These are phyloP conservation scores for Agrypnus murinus DNA, from an alignment of 2,888 invertebrate species.

Conservation along the genomic window DNA sequence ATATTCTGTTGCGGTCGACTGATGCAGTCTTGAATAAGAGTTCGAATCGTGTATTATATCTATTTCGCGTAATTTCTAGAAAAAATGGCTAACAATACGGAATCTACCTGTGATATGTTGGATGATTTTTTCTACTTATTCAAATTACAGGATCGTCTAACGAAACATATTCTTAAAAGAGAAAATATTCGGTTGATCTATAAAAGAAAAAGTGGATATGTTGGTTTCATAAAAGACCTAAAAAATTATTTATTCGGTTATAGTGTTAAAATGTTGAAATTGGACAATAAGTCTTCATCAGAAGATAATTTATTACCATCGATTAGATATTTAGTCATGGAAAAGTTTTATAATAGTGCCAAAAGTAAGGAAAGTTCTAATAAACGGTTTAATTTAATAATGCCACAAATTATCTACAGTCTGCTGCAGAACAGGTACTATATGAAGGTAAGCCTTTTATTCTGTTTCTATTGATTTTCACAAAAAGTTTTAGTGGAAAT, in stretches of 20 bases:
- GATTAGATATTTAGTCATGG: neutral
- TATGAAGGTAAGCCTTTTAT: slow-evolving; percentile 7
- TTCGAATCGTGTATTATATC: neutral
- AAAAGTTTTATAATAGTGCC: neutral
- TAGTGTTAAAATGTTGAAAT: neutral
- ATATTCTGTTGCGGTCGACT: slow-evolving; percentile 1
- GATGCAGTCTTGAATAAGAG: slow-evolving; percentile 13
- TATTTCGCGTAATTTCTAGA: neutral
- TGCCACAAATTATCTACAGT: neutral
- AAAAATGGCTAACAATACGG: neutral
- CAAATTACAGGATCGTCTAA: neutral
- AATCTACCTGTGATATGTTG: neutral
- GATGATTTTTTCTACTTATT: neutral
- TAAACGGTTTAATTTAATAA: neutral
- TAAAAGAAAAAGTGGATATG: neutral
- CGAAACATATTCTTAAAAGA: neutral
- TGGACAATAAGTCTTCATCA: neutral
- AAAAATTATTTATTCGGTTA: neutral
- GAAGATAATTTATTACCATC: neutral
- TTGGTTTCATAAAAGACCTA: neutral
- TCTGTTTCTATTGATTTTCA: too few species aligned
- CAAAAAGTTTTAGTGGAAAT: too few species aligned
- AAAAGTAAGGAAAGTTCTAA: neutral
- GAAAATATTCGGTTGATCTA: neutral
- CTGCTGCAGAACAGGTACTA: neutral